Evolutionary conservation across 2,113 vertebrate genomes (phyloP).

Genomic region (Lophochroa leadbeateri): DNA sequence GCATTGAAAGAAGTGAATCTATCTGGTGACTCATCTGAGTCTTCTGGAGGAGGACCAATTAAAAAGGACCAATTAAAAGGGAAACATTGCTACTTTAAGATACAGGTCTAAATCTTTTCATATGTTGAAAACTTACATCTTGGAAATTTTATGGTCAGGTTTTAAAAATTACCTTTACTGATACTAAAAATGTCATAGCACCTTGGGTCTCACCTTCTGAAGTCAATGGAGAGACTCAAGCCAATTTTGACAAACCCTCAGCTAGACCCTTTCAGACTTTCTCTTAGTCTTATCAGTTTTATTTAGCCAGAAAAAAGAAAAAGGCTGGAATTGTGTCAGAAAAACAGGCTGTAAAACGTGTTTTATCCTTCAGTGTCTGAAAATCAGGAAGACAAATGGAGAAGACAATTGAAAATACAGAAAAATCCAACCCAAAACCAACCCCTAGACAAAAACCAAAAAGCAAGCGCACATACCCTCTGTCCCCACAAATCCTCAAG

Average conservation of each 20-base stretch:
- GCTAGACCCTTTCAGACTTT: background rate
- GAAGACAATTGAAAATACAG: background rate
- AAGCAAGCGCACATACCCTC: background rate
- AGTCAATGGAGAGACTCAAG: background rate
- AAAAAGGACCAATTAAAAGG: background rate
- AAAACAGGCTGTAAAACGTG: background rate
- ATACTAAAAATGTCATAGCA: constrained; percentile 8
- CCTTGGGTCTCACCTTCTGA: background rate
- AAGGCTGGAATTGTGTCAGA: background rate
- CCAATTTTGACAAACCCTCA: background rate
- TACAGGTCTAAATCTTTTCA: background rate
- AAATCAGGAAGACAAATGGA: background rate
- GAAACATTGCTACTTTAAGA: background rate
- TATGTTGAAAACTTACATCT: background rate
- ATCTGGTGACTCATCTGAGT: background rate
- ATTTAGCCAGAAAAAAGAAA: constrained; percentile 26
- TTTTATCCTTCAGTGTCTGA: background rate
- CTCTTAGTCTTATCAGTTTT: background rate
- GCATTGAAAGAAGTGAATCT: background rate
- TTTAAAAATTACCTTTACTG: background rate
- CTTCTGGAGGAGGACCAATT: background rate
- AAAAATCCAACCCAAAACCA: background rate
- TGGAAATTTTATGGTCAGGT: background rate
- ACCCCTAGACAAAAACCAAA: background rate
- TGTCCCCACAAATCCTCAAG: background rate